These are phyloP conservation scores for Gallinago paraguaiae DNA, from an alignment of 2,113 vertebrate species.

Conservation along the genomic window DNA sequence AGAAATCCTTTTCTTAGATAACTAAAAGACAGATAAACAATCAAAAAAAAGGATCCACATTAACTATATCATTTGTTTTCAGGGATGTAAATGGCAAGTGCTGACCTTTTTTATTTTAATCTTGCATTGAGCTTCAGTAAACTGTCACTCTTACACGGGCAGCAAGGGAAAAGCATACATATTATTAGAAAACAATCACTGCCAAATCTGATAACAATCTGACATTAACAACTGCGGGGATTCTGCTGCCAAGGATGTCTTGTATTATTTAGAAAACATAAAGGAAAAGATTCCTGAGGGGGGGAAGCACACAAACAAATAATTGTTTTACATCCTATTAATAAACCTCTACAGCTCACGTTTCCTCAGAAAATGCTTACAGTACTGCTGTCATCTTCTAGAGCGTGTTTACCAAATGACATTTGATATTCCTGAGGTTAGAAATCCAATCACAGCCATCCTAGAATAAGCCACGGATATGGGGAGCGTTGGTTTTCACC, in stretches of 20 bases:
- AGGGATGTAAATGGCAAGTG: not conserved
- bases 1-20: not conserved
- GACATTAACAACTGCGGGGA: conserved; percentile 64
- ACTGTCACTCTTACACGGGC: conserved; percentile 46
- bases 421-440: not conserved
- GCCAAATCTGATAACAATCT: conserved; percentile 66
- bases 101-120: not conserved
- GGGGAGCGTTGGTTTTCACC: not conserved
- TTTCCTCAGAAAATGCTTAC: not conserved
- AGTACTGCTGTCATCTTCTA: not conserved
- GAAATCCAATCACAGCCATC: not conserved
- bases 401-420: not conserved
- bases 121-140: conserved; percentile 21
- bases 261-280: conserved; percentile 52
- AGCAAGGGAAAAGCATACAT: conserved; percentile 43
- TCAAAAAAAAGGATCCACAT: not conserved
- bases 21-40: not conserved
- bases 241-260: conserved; percentile 55
- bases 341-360: conserved; percentile 9
- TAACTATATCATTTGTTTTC: conserved; percentile 4
- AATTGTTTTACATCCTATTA: conserved; percentile 53
- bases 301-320: conserved; percentile 53
- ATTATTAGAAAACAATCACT: conserved; percentile 66
- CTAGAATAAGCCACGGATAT: not conserved
- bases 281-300: conserved; percentile 46